Percentiles rank a stretch among this genome's conserved stretches.
Evolutionary conservation across 1,140 invertebrate genomes (phyloP).

Genomic region (Caenorhabditis latens): DNA sequence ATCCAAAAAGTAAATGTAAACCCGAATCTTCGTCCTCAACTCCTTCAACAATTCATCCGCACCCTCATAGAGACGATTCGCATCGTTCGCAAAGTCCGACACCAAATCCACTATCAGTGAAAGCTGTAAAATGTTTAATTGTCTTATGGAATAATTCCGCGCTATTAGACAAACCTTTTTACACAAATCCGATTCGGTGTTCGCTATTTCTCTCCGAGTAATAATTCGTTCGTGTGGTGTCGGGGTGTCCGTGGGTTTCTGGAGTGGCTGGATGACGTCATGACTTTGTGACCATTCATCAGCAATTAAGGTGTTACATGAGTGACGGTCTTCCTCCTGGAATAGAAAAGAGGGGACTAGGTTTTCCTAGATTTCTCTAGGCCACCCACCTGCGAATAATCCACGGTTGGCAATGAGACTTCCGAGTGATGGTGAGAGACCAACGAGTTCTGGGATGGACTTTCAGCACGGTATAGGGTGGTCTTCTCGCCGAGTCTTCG

Average conservation of each 20-base stretch:
- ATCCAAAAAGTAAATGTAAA: slow-evolving; percentile 30
- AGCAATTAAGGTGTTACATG: slow-evolving; percentile 28
- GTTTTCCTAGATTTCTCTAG: no score
- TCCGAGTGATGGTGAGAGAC: slow-evolving; percentile 39
- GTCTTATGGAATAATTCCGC: not conserved
- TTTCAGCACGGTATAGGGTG: slow-evolving; percentile 20
- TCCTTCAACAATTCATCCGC: slow-evolving; percentile 37
- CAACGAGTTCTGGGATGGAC: slow-evolving; percentile 9
- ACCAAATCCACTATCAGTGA: slow-evolving; percentile 20
- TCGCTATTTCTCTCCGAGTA: not conserved
- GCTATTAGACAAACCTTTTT: slow-evolving; percentile 21
- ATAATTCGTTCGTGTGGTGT: slow-evolving; percentile 25
- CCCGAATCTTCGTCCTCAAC: slow-evolving; percentile 16
- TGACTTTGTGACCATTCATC: slow-evolving; percentile 1
- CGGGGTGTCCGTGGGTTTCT: slow-evolving; percentile 1
- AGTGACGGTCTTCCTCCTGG: slow-evolving; percentile 48
- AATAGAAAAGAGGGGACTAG: not conserved
- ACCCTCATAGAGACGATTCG: slow-evolving; percentile 9
- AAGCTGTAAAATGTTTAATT: not conserved
- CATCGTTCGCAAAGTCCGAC: slow-evolving; percentile 31
- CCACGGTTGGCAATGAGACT: slow-evolving; percentile 37
- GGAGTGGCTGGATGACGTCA: slow-evolving; percentile 12
- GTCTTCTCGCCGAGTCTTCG: slow-evolving; percentile 43
- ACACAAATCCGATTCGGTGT: slow-evolving; percentile 38
- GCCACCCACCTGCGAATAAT: slow-evolving; percentile 8